Percentiles rank a stretch among this genome's conserved stretches.
Evolutionary conservation across 2,797 vertebrate species (phyloP).

Genomic region (Tolypeutes matacus): DNA sequence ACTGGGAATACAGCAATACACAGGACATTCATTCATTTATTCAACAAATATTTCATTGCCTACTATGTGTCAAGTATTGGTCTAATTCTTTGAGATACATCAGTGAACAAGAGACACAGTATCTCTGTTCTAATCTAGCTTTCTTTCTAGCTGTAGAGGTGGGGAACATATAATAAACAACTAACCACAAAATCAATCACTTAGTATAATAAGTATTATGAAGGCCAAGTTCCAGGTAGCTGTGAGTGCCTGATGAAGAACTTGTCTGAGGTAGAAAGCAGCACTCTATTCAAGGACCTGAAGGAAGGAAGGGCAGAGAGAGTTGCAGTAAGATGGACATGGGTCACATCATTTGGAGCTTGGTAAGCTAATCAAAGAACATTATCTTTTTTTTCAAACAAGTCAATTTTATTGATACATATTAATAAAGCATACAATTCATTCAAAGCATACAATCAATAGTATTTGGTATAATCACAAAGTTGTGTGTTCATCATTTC

Average conservation of each 20-base stretch:
- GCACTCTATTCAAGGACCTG: not conserved
- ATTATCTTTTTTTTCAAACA: too few relatives aligned
- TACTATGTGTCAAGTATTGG: not conserved
- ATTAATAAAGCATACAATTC: too few relatives aligned
- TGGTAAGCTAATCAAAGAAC: not conserved
- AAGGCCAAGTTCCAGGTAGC: not conserved
- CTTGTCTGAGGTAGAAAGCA: not conserved
- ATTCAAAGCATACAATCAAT: too few relatives aligned
- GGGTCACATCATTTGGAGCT: not conserved
- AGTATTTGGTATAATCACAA: too few relatives aligned
- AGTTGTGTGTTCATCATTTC: too few relatives aligned
- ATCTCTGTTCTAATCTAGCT: not conserved
- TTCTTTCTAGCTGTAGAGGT: not conserved
- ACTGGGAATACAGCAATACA: not conserved
- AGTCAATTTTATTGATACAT: too few relatives aligned
- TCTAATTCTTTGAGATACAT: conserved; percentile 47
- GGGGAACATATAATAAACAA: not conserved
- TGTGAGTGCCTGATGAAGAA: not conserved
- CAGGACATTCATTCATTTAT: not conserved
- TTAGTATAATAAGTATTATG: not conserved
- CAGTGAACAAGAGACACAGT: not conserved
- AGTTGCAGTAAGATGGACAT: too few relatives aligned
- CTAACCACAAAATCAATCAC: not conserved
- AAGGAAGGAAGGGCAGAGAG: not conserved
- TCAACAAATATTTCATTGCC: not conserved